Evolutionary conservation across 2,113 vertebrate genomes (phyloP), one percentile per base, ranked within the genome.

Genomic region (Siniperca chuatsi): DNA sequence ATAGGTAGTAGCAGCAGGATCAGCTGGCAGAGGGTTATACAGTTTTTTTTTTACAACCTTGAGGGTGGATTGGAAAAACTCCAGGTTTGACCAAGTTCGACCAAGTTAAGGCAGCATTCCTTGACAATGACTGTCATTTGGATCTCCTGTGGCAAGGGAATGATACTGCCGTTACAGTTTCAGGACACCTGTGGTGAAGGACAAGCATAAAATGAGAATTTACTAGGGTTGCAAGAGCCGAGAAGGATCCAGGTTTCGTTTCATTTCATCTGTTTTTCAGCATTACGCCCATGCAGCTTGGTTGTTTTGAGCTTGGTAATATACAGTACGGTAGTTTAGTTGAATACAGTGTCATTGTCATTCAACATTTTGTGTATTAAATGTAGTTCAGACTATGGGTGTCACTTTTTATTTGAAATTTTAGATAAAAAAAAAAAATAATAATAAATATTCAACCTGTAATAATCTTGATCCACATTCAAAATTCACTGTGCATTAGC

Each of bases 51-150:
- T 66, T 80, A 83, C 62, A 78, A 46, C 40, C 20, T 71, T 62
- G 20, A 80, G 74, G 58, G 60, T 55, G 18, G 66, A 75, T 78
- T 77, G 52, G 71, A 77, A 79, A 65, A 78, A 2, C 37, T 61
- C 58, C 69, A 79, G 33, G 37, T 84, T 78, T 75, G 25, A 83
- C 85, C 40, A 37, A 60, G 8, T 29, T 62, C 4, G 1, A 69
- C 72, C 35, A 57, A 68, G 78, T 82, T 76, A 65, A 73, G 70
- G 57, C 50, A 0, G 50, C 78, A 50, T 82, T 86, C 80, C 65
- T 61, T 62, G 58, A 76, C 79, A 73, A 46, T 76, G 85, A 82
- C 29, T 13, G 40, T 75, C 25, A 21, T 82, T 75, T 79, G 44
- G 29, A 64, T 73, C 2, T 80, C 42, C 55, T 78, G 62, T 62